These are phyloP conservation scores for Psammodynastes pulverulentus DNA, from an alignment of 2,113 vertebrate genomes.

Conservation along the genomic window DNA sequence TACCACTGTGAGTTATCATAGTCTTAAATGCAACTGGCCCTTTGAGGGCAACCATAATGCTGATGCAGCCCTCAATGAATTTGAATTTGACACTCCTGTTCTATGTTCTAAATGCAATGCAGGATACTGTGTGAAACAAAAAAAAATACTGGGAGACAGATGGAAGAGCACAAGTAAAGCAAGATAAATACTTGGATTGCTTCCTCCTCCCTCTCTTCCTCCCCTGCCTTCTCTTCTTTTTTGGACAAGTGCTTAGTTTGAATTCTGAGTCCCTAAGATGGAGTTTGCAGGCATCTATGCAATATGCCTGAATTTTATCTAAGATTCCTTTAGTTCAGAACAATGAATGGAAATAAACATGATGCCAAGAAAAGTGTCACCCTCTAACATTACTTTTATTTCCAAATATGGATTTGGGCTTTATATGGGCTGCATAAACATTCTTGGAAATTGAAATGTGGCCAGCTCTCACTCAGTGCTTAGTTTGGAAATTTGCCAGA, in stretches of 20 bases:
- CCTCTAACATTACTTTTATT: background rate
- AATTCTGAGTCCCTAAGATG: background rate
- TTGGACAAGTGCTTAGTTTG: background rate
- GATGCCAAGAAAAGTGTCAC: background rate
- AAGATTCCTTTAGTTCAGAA: background rate
- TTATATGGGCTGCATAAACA: background rate
- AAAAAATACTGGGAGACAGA: background rate
- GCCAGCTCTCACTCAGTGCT: background rate
- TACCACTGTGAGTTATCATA: too few species aligned
- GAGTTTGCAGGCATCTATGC: background rate
- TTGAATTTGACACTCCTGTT: too few species aligned
- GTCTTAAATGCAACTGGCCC: too few species aligned
- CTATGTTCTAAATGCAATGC: background rate
- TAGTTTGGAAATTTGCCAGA: background rate
- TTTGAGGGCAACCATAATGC: too few species aligned
- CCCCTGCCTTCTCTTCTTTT: background rate
- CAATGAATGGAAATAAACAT: background rate
- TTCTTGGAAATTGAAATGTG: background rate
- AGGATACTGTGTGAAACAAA: background rate
- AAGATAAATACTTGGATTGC: background rate
- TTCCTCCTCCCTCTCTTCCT: background rate
- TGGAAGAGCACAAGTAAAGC: background rate
- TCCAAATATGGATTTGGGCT: background rate
- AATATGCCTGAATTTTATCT: background rate
- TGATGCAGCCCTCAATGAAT: too few species aligned